Evolutionary conservation across 2,888 invertebrate genomes (phyloP).

Genomic region (Drosophila stalkeri): DNA sequence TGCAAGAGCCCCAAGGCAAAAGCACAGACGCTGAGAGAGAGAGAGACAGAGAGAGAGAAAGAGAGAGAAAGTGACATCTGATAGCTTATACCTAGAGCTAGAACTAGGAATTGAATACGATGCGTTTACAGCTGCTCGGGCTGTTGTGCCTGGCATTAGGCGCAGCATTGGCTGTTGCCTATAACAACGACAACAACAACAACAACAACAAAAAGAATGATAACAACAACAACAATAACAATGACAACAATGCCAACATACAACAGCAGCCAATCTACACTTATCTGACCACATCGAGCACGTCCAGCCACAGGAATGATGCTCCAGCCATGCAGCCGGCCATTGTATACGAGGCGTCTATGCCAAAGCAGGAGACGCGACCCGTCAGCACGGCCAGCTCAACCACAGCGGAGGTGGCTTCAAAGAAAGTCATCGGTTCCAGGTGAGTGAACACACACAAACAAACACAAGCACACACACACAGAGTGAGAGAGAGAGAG

Average conservation of each 20-base stretch:
- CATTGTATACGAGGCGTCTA: constrained; percentile 72
- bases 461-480: neutral
- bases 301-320: constrained; percentile 59
- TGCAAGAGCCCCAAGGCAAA: constrained; percentile 54
- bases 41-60: neutral
- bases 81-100: constrained; percentile 20
- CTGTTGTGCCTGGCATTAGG: constrained; percentile 54
- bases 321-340: constrained; percentile 66
- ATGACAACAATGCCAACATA: constrained; percentile 37
- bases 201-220: neutral
- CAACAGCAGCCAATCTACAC: constrained; percentile 55
- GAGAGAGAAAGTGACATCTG: constrained; percentile 1
- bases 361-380: constrained; percentile 58
- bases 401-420: constrained; percentile 83
- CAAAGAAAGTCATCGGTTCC: constrained; percentile 87
- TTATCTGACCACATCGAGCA: constrained; percentile 73
- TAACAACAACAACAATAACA: constrained; percentile 34
- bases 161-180: constrained; percentile 39
- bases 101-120: constrained; percentile 45
- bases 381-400: constrained; percentile 17
- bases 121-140: constrained; percentile 64
- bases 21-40: neutral
- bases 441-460: constrained; percentile 85
- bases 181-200: constrained; percentile 45
- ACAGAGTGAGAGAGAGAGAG: neutral